Conservation (phyloP, 2,113 vertebrate genomes). For the Anarhynchus alexandrinus region DNA sequence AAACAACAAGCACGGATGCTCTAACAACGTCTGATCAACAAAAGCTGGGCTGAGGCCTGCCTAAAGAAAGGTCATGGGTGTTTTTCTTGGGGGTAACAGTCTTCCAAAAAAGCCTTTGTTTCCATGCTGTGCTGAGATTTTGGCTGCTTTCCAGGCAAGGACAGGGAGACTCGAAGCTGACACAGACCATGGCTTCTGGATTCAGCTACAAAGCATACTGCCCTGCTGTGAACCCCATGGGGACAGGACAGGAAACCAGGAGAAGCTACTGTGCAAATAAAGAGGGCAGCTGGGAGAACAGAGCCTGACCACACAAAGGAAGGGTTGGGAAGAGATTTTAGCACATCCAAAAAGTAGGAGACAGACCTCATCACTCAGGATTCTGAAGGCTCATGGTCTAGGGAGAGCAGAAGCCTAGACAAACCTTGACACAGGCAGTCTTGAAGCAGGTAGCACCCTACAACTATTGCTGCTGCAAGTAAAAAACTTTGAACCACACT, state of each 20-base stretch:
- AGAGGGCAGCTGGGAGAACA: conserved; percentile 1
- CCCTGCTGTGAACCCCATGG: background rate
- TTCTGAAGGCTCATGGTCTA: background rate
- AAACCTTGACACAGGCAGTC: background rate
- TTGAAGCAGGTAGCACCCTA: background rate
- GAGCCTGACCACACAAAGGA: background rate
- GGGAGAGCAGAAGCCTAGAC: background rate
- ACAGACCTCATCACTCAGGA: background rate
- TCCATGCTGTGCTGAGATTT: conserved; percentile 8
- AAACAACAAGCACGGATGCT: background rate
- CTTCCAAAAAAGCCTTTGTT: conserved; percentile 60
- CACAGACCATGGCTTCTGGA: conserved; percentile 41
- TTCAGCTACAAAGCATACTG: conserved; percentile 38
- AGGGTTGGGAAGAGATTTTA: background rate
- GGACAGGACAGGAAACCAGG: conserved; percentile 36
- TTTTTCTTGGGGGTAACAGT: conserved; percentile 55
- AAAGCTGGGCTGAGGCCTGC: background rate
- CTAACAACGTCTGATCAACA: background rate
- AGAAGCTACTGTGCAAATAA: conserved; percentile 40
- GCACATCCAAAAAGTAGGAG: background rate
- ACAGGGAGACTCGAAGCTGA: conserved; percentile 30
- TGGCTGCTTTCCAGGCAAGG: conserved; percentile 64
- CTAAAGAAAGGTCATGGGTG: conserved; percentile 32
- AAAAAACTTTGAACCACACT: background rate
- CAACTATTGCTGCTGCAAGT: background rate